Evolutionary conservation across 1,140 invertebrate species (phyloP), one percentile per base, ranked within the genome.

Genomic region (Ganaspis sp.): DNA sequence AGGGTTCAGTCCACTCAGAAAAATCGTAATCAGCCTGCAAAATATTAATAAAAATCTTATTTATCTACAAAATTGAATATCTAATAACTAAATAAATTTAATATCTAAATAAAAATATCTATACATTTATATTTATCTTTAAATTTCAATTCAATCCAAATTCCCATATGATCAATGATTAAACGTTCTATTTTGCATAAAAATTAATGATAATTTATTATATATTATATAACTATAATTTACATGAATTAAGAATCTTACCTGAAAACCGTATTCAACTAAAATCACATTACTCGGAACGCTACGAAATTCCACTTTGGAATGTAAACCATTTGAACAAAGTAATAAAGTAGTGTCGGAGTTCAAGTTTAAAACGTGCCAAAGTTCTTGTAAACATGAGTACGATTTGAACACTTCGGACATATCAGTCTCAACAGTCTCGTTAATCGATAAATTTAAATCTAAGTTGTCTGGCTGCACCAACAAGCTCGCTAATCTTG

Each of bases 221-320:
- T n/a, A n/a, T n/a, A n/a, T n/a, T n/a, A n/a, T n/a, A n/a, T n/a
- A n/a, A n/a, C n/a, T n/a, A n/a, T 3, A 9, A 54, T 73, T 54
- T 58, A 37, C 17, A 21, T 74, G 29, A 34, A n/a, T 69, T 12
- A 53, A 54, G 12, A 37, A 21, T 73, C 54, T 83, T 84, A 94
- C 93, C 92, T 94, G 92, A 87, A 94, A 94, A 40, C 94, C 94
- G 87, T 94, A 95, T 85, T 95, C 93, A 11, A 94, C 92, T 34
- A 95, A 90, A 75, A 94, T 90, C 69, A 94, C 89, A 84, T 94
- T 93, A 15, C 91, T 91, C 21, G 94, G 94, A 77, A 94, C 87
- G 79, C 88, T 91, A 12, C 87, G 83, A 81, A 89, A 89, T 75
- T 90, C 89, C 1, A 86, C 77, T 77, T 90, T 85, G 40, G 87